Percentiles rank a stretch among this genome's conserved stretches.
phyloP scores from a whole-genome alignment of 92 coral and sea anemone genomes.

The Metridium senile region DNA sequence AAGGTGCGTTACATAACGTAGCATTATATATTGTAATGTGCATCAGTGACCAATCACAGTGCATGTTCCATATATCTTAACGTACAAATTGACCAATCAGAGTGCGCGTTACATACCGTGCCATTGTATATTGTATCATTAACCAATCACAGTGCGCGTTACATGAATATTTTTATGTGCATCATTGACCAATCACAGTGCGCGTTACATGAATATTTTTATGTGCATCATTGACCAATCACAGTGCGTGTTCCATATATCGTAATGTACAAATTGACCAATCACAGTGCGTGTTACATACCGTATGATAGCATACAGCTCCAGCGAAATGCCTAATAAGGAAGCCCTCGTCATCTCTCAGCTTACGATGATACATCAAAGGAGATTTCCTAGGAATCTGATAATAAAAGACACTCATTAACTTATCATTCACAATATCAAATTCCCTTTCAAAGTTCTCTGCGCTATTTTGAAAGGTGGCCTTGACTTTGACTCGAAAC shows the following conservation, averaged over 20 bases:
- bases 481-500: neutral
- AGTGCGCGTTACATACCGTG: neutral
- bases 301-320: conserved; percentile 96
- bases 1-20: too few species aligned
- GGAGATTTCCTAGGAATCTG: conserved; percentile 97
- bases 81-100: neutral
- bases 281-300: conserved; percentile 38
- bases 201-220: neutral
- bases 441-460: too few species aligned
- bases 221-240: neutral
- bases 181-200: neutral
- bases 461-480: too few species aligned
- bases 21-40: too few species aligned
- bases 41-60: too few species aligned
- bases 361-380: conserved; percentile 85
- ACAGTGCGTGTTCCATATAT: neutral
- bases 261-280: neutral
- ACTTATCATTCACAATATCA: neutral
- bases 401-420: neutral
- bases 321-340: conserved; percentile 97
- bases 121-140: too few species aligned
- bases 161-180: neutral
- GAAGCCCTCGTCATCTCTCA: conserved; percentile 96
- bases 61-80: too few species aligned
- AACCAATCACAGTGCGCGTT: neutral